Conservation (phyloP, 1,140 invertebrate species). For the Anastrepha obliqua region DNA sequence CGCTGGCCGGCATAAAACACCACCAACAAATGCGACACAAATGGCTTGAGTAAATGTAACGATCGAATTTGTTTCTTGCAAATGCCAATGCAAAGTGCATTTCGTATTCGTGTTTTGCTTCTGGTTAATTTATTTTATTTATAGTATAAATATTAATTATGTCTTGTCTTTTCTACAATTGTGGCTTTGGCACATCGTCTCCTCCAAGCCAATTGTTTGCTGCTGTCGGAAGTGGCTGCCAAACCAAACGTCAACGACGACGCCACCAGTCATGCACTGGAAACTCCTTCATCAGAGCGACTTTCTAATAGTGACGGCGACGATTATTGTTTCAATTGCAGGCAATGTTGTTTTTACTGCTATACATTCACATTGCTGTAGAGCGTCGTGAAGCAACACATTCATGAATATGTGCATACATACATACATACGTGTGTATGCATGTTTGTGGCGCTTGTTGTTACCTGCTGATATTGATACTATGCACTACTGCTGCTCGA, state of each 20-base stretch:
- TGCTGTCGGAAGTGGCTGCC: conserved; percentile 1
- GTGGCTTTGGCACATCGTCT: not conserved
- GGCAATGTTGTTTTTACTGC: not conserved
- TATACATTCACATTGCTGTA: too few relatives aligned
- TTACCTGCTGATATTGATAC: conserved; percentile 19
- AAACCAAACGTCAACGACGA: not conserved
- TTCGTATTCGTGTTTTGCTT: not conserved
- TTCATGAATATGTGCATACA: not conserved
- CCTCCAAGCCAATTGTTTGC: not conserved
- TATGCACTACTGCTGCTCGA: not conserved
- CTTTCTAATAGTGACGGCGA: conserved; percentile 51
- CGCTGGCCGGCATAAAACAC: conserved; percentile 3
- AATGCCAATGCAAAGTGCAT: not conserved
- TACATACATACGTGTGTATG: not conserved
- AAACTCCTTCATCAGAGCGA: conserved; percentile 45
- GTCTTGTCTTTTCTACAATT: not conserved
- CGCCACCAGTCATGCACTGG: conserved; percentile 53
- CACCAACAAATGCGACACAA: not conserved
- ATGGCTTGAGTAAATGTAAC: not conserved
- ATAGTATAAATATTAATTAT: not conserved
- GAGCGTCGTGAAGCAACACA: too few relatives aligned
- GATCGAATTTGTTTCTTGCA: conserved; percentile 5
- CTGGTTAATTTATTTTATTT: not conserved
- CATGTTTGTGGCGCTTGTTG: not conserved
- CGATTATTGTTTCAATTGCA: conserved; percentile 30